Percentiles rank a stretch among this genome's conserved stretches.
Evolutionary conservation across 1,140 invertebrate species (phyloP).

Genomic region (Drosophila bocqueti): DNA sequence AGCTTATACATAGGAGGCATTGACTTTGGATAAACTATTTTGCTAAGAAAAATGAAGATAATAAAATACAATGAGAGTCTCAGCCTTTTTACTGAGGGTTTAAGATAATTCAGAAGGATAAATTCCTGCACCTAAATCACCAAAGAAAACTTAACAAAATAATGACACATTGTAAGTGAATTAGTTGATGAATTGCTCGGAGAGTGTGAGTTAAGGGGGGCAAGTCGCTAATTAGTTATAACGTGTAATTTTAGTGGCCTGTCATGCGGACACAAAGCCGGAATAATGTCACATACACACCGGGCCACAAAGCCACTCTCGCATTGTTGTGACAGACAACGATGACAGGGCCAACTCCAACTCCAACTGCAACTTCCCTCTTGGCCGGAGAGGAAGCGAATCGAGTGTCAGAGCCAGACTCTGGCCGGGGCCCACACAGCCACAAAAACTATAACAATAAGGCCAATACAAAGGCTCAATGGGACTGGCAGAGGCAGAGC

Average conservation of each 20-base stretch:
- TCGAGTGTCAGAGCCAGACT: slow-evolving; percentile 57
- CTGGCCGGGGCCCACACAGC: slow-evolving; percentile 25
- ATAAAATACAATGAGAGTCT: too few relatives aligned
- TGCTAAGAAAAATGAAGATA: too few relatives aligned
- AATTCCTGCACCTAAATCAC: background rate
- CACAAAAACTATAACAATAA: slow-evolving; percentile 76
- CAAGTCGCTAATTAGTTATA: slow-evolving; percentile 71
- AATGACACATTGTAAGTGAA: slow-evolving; percentile 60
- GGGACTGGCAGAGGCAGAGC: slow-evolving; percentile 48
- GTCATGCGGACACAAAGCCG: slow-evolving; percentile 45
- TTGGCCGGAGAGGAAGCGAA: slow-evolving; percentile 33
- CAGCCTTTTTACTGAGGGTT: background rate
- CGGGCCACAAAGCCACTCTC: slow-evolving; percentile 22
- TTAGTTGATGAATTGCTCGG: slow-evolving; percentile 44
- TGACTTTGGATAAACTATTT: slow-evolving; percentile 5
- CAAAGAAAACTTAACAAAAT: slow-evolving; percentile 28
- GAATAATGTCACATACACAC: slow-evolving; percentile 45
- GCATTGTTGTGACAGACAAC: slow-evolving; percentile 60
- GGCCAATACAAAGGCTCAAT: slow-evolving; percentile 69
- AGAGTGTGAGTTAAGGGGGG: slow-evolving; percentile 19
- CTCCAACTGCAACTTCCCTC: slow-evolving; percentile 19
- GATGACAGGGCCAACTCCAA: slow-evolving; percentile 52
- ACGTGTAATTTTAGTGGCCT: slow-evolving; percentile 76
- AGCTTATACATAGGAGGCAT: background rate
- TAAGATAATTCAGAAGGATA: background rate